phyloP scores from a whole-genome alignment of 1,140 invertebrate species.

The Danaus plexippus region DNA sequence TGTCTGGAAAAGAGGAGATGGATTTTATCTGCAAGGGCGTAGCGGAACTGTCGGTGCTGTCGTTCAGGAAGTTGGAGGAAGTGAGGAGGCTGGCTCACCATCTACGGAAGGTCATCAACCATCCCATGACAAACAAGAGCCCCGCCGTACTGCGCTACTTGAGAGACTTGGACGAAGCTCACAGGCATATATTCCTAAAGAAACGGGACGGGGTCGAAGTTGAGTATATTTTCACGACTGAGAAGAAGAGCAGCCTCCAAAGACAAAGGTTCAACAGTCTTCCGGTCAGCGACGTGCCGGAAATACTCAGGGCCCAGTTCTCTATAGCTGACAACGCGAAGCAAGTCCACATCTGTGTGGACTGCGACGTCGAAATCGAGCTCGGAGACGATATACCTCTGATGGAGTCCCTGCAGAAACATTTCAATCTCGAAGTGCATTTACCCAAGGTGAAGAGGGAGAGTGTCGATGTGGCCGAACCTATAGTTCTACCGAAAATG shows the following conservation, averaged over 20 bases:
- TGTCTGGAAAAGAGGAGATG: slow-evolving; percentile 18
- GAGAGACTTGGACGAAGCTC: slow-evolving; percentile 42
- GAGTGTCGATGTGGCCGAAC: slow-evolving; percentile 59
- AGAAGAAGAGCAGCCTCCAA: slow-evolving; percentile 58
- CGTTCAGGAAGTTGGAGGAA: slow-evolving; percentile 55
- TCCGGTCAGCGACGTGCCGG: slow-evolving; percentile 58
- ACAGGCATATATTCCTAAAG: slow-evolving; percentile 46
- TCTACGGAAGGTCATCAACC: slow-evolving; percentile 47
- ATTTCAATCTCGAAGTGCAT: slow-evolving; percentile 55
- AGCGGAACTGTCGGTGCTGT: slow-evolving; percentile 43
- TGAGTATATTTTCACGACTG: slow-evolving; percentile 63
- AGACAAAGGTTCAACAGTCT: slow-evolving; percentile 61
- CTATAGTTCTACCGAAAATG: slow-evolving; percentile 56
- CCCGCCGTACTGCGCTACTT: slow-evolving; percentile 37
- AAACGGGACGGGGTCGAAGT: slow-evolving; percentile 54
- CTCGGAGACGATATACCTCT: slow-evolving; percentile 54
- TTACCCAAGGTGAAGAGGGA: slow-evolving; percentile 56
- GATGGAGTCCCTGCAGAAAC: slow-evolving; percentile 59
- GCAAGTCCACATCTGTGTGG: slow-evolving; percentile 61
- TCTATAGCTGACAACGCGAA: slow-evolving; percentile 42
- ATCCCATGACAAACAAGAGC: slow-evolving; percentile 43
- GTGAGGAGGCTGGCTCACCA: slow-evolving; percentile 49
- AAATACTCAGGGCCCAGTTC: slow-evolving; percentile 53
- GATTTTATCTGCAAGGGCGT: slow-evolving; percentile 37
- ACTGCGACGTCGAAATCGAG: slow-evolving; percentile 58